phyloP scores from a whole-genome alignment of 2,113 vertebrate genomes.

The Lampris incognitus region DNA sequence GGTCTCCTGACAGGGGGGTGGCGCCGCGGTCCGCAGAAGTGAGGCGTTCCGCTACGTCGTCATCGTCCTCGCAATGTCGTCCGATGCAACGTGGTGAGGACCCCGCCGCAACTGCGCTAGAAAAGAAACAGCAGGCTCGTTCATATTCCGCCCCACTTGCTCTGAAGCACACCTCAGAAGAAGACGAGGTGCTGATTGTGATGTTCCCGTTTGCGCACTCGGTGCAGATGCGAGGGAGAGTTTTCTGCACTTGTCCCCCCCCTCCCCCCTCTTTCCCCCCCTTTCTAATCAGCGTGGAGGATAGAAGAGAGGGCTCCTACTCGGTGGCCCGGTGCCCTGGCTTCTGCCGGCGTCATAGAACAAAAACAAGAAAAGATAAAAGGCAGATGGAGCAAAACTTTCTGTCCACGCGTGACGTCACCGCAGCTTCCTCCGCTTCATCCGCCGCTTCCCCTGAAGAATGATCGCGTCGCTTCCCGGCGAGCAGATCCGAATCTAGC shows the following conservation, averaged over 20 bases:
- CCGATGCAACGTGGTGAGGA: constrained; percentile 17
- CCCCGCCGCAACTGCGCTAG: not conserved
- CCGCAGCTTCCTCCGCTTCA: constrained; percentile 13
- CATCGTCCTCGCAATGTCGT: not conserved
- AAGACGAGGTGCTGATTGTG: not conserved
- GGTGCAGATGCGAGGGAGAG: not conserved
- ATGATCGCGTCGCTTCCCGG: constrained; percentile 36
- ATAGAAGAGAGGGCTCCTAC: not conserved
- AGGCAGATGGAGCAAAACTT: not conserved
- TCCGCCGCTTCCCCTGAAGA: not conserved
- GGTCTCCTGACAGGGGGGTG: not conserved
- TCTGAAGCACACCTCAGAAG: constrained; percentile 12
- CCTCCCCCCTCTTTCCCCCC: no score
- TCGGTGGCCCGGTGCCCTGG: not conserved
- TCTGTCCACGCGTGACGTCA: constrained; percentile 1
- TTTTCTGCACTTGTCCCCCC: constrained; percentile 6
- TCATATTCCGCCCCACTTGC: constrained; percentile 15
- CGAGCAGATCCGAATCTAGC: constrained; percentile 28
- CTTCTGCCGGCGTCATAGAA: not conserved
- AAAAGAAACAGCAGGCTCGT: constrained; percentile 12
- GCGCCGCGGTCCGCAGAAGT: not conserved
- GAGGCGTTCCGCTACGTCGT: not conserved
- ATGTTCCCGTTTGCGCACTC: not conserved
- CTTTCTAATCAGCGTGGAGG: constrained; percentile 1
- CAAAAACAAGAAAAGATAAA: not conserved